Percentiles rank a stretch among this genome's conserved stretches.
Conservation (phyloP, 2,888 invertebrate species). For the Tetragonisca angustula region DNA sequence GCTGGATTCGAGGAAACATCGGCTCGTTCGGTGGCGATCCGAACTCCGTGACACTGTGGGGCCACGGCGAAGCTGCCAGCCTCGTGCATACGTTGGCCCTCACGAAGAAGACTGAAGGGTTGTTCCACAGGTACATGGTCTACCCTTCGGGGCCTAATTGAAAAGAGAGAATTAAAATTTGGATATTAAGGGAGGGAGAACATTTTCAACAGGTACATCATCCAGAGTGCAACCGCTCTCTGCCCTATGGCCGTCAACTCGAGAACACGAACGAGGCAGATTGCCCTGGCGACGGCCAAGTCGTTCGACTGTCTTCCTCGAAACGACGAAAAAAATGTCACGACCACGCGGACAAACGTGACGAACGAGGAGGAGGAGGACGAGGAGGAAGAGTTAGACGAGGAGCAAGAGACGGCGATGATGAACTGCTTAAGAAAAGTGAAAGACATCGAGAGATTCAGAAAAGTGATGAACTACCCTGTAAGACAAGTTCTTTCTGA, state of each 20-base stretch:
- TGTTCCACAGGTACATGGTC: slow-evolving; percentile 75
- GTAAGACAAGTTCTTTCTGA: slow-evolving; percentile 52
- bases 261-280: slow-evolving; percentile 53
- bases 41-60: slow-evolving; percentile 75
- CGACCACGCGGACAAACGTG: not conserved
- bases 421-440: slow-evolving; percentile 68
- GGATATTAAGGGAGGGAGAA: no score
- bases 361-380: not conserved
- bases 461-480: not conserved
- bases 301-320: slow-evolving; percentile 62
- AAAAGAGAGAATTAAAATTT: no score
- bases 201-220: slow-evolving; percentile 71
- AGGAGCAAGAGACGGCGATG: slow-evolving; percentile 51
- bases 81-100: slow-evolving; percentile 72
- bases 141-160: no score
- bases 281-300: slow-evolving; percentile 68
- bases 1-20: slow-evolving; percentile 79
- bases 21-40: slow-evolving; percentile 76
- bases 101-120: slow-evolving; percentile 74
- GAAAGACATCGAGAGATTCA: slow-evolving; percentile 20
- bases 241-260: slow-evolving; percentile 64
- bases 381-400: not conserved
- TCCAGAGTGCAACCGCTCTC: slow-evolving; percentile 73
- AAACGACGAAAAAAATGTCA: not conserved
- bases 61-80: slow-evolving; percentile 74